Conservation (phyloP, 2,888 invertebrate species). For the Tipula helvola region DNA sequence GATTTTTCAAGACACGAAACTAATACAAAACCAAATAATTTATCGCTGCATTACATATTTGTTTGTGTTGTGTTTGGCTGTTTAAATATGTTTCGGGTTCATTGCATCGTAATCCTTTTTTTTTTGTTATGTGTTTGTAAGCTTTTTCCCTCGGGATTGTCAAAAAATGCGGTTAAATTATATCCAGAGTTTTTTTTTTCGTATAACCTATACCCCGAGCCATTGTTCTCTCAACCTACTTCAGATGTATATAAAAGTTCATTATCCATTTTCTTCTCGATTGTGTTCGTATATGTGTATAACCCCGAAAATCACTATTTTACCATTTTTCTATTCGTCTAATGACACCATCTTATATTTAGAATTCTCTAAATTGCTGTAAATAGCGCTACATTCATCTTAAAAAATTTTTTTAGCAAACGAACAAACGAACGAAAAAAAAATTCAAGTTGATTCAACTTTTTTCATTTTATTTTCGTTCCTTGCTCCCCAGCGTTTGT, state of each 20-base stretch:
- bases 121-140: background rate
- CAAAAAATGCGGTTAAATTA: background rate
- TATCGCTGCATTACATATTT: background rate
- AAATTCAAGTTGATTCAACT: background rate
- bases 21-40: background rate
- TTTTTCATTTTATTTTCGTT: background rate
- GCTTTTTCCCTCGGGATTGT: background rate
- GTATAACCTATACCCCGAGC: background rate
- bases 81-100: background rate
- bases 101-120: background rate
- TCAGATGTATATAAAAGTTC: background rate
- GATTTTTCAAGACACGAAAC: background rate
- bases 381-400: background rate
- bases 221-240: background rate
- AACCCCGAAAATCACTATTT: background rate
- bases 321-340: background rate
- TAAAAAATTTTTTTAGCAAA: background rate
- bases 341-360: background rate
- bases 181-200: background rate
- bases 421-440: background rate
- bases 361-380: background rate
- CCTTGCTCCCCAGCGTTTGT: background rate
- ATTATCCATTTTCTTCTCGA: background rate
- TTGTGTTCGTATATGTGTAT: background rate
- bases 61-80: background rate